These are phyloP conservation scores for Sebastes kiyomatsui DNA, from an alignment of 2,797 vertebrate genomes.

Conservation along the genomic window DNA sequence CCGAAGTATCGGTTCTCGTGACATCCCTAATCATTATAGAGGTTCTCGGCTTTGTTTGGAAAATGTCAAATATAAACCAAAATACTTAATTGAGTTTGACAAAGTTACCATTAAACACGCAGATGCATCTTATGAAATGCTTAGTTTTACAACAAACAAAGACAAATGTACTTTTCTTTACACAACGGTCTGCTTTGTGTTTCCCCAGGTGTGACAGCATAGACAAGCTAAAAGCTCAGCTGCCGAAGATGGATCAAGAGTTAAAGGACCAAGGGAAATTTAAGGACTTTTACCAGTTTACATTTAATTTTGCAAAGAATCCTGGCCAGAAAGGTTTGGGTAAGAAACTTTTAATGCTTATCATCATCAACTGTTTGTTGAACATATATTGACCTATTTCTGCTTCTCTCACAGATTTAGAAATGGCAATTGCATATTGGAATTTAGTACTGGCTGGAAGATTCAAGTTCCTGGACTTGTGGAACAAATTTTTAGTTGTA, in stretches of 20 bases:
- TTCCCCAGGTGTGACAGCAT: slow-evolving; percentile 93
- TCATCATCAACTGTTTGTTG: neutral
- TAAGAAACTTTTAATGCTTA: slow-evolving; percentile 72
- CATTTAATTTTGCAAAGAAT: slow-evolving; percentile 99
- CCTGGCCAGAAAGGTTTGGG: slow-evolving; percentile 98
- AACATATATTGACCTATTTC: neutral
- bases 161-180: too few relatives aligned
- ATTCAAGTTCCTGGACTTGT: slow-evolving; percentile 99
- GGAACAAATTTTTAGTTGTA: slow-evolving; percentile 99
- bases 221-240: slow-evolving; percentile 97
- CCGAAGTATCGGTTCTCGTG: too few relatives aligned
- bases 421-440: slow-evolving; percentile 99
- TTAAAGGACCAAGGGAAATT: slow-evolving; percentile 97
- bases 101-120: neutral
- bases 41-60: neutral
- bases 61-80: neutral
- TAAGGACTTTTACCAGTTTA: slow-evolving; percentile 99
- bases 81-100: neutral
- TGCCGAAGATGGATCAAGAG: slow-evolving; percentile 99
- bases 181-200: slow-evolving; percentile 16
- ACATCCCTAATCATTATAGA: neutral
- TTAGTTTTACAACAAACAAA: neutral
- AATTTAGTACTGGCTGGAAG: slow-evolving; percentile 99
- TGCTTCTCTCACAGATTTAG: slow-evolving; percentile 88
- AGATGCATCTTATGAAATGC: neutral